Evolutionary conservation across 2,797 vertebrate genomes (phyloP), one percentile per base, ranked within the genome.

Genomic region (Takifugu ocellatus): DNA sequence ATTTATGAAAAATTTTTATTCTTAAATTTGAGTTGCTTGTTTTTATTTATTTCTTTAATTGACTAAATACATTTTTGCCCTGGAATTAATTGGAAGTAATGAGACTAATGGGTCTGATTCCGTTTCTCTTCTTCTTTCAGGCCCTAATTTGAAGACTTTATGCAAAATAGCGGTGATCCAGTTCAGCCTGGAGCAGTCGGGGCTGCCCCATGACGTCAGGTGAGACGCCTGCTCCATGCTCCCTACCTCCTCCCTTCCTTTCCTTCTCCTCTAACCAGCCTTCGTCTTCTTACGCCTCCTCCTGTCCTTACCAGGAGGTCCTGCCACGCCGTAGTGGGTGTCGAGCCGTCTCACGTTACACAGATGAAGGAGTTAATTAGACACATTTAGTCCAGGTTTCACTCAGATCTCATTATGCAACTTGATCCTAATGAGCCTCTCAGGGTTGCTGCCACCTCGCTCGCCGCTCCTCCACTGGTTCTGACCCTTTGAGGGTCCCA

Each of bases 131-230:
- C 54, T 68, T 50, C 58, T 69, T 82, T 85, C 83, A 96, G 97
- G 93, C 84, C 97, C 97, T 72, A 97, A 97, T 89, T 87, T 99
- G 86, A 99, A 99, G 93, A 99, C 95, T 0, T 92, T 99, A 88
- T 99, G 97, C 86, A 98, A 98, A 89, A 87, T 99, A 78, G 95
- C 97, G n/a, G 97, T 98, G 86, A 94, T 99, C 89, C 95, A 98
- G 79, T 94, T 95, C 90, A 95, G 92, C 82, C 87, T 99, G 91
- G 97, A 99, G 87, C 97, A 98, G 91, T 94, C 95, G 53, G 96
- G 94, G 87, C 93, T 99, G 79, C 97, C 97, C 59, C 97, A 99
- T 7, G 97, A 99, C 80, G 94, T 99, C 92, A 95, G 96, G 96
- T 98, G 89, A 74, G 76, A 70, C 42, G 43, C 36, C 36, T 17